Conservation (phyloP, 2,113 vertebrate species). For the Tachuris rubrigastra region DNA sequence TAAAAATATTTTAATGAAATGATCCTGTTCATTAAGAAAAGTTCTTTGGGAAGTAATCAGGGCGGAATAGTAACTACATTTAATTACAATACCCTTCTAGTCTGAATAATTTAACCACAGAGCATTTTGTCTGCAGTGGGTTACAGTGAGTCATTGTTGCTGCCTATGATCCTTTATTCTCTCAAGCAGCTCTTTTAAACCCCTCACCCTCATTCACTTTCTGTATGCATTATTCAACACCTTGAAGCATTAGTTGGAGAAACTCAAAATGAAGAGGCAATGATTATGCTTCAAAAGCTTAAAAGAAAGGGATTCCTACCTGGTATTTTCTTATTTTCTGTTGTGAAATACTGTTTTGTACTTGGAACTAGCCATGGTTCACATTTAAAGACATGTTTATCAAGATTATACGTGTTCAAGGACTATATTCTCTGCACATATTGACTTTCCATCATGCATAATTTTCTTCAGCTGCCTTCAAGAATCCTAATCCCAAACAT, state of each 20-base stretch:
- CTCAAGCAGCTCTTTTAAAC: not conserved
- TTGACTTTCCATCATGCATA: not conserved
- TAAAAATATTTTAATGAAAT: not conserved
- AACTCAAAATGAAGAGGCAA: not conserved
- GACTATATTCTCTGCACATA: not conserved
- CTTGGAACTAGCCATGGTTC: not conserved
- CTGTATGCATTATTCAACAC: slow-evolving; percentile 1
- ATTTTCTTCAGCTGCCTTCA: not conserved
- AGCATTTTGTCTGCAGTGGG: not conserved
- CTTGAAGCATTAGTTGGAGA: not conserved
- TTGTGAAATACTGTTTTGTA: not conserved
- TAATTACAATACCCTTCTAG: not conserved
- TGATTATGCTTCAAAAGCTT: not conserved
- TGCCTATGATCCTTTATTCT: not conserved
- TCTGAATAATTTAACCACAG: slow-evolving; percentile 5
- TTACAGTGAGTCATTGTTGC: not conserved
- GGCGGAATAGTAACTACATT: not conserved
- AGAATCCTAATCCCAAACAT: not conserved
- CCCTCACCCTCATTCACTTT: not conserved
- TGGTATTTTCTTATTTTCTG: not conserved
- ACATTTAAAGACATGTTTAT: not conserved
- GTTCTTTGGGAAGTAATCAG: not conserved
- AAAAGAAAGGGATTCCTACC: not conserved
- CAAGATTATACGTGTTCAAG: not conserved
- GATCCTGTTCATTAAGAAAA: not conserved